phyloP scores from a whole-genome alignment of 2,113 vertebrate species.

The Sinocyclocheilus rhinocerous region DNA sequence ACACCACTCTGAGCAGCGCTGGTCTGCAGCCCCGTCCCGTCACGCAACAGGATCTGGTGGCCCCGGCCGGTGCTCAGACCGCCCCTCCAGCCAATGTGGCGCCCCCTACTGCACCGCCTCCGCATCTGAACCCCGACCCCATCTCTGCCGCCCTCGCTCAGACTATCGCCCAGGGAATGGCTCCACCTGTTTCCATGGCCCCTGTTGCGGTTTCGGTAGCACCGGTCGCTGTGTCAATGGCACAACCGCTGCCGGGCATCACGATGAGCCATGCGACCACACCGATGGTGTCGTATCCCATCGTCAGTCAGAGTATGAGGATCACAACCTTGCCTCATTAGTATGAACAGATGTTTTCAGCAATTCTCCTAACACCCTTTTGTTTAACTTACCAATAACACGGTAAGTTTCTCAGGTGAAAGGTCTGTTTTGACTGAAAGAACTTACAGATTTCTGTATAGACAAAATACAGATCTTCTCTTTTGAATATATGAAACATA shows the following conservation, averaged over 20 bases:
- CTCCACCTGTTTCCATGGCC: conserved; percentile 94
- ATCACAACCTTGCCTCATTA: conserved; percentile 95
- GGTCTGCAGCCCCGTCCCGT: conserved; percentile 91
- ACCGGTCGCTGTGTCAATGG: conserved; percentile 93
- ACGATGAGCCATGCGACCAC: conserved; percentile 97
- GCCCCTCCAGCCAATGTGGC: conserved; percentile 83
- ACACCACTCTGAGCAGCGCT: conserved; percentile 96
- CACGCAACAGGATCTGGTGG: conserved; percentile 91
- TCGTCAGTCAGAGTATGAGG: conserved; percentile 96
- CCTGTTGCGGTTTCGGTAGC: conserved; percentile 93
- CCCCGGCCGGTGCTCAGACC: conserved; percentile 80
- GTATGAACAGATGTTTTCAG: conserved; percentile 45
- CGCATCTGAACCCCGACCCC: conserved; percentile 89
- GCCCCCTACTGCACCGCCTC: conserved; percentile 79
- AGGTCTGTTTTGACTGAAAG: neutral
- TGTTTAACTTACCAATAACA: neutral
- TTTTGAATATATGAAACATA: neutral
- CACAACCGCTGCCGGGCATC: conserved; percentile 89
- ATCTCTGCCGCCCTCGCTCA: conserved; percentile 92
- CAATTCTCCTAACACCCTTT: neutral
- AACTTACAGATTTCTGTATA: conserved; percentile 2
- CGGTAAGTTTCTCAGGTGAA: neutral
- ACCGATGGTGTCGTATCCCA: conserved; percentile 96
- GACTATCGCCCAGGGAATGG: conserved; percentile 95
- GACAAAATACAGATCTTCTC: neutral